phyloP scores from a whole-genome alignment of 1,140 invertebrate genomes.

The Listronotus oregonensis region DNA sequence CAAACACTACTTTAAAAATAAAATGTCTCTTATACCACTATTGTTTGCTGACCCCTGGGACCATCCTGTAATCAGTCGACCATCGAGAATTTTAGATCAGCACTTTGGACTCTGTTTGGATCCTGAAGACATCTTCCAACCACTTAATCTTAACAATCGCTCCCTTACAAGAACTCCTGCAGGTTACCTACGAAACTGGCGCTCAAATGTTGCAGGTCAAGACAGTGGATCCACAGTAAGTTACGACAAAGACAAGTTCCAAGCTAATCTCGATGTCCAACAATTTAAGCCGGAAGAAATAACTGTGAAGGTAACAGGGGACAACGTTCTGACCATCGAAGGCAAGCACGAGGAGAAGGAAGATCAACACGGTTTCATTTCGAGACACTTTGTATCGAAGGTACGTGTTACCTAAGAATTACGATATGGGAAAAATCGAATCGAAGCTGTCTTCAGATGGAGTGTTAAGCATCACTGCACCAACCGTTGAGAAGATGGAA shows the following conservation, averaged over 20 bases:
- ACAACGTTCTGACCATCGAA: constrained; percentile 70
- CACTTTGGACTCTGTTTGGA: constrained; percentile 63
- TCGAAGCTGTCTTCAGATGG: too few relatives aligned
- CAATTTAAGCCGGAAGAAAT: constrained; percentile 86
- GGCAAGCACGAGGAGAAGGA: constrained; percentile 78
- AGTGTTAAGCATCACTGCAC: too few relatives aligned
- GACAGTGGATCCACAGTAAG: constrained; percentile 56
- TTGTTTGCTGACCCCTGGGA: constrained; percentile 9
- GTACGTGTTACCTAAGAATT: too few relatives aligned
- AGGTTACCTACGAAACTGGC: constrained; percentile 63
- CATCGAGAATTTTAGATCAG: constrained; percentile 64
- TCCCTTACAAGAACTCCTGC: constrained; percentile 34
- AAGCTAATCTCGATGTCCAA: constrained; percentile 79
- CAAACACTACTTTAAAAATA: too few relatives aligned
- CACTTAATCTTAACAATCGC: constrained; percentile 44
- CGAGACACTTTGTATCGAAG: too few relatives aligned
- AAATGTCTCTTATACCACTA: constrained; percentile 31
- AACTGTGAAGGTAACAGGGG: constrained; percentile 55
- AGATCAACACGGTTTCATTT: constrained; percentile 73
- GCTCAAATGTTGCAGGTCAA: constrained; percentile 42
- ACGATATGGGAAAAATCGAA: too few relatives aligned
- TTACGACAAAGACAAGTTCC: constrained; percentile 64
- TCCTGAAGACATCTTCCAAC: constrained; percentile 60
- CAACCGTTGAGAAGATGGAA: too few relatives aligned
- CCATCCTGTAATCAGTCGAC: constrained; percentile 39